These are phyloP conservation scores for Malurus splendens DNA, from an alignment of 2,797 vertebrate species.

Conservation along the genomic window DNA sequence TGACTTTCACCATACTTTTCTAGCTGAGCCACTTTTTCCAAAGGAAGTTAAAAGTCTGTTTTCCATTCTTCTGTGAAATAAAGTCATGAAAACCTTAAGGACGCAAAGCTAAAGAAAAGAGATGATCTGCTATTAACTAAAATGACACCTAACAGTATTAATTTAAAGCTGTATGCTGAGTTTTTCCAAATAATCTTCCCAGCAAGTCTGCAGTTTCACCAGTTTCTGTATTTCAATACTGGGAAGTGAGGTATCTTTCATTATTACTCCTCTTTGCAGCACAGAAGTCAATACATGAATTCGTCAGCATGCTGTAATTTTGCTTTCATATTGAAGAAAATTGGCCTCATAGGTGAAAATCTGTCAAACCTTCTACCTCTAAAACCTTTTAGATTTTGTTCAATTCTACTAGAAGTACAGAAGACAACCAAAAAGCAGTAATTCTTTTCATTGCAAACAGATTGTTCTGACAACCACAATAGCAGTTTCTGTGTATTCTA, in stretches of 20 bases:
- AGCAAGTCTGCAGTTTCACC: background rate
- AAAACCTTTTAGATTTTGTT: background rate
- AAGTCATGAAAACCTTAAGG: background rate
- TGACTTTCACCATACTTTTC: background rate
- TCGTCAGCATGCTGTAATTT: background rate
- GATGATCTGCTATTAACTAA: background rate
- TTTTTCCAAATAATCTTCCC: background rate
- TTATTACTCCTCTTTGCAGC: background rate
- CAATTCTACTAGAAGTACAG: background rate
- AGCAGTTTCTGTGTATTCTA: constrained; percentile 8
- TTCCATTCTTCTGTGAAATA: background rate
- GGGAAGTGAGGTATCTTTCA: background rate
- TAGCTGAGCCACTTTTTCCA: background rate
- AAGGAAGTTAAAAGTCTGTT: background rate
- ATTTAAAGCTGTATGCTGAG: background rate
- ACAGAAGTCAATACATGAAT: background rate
- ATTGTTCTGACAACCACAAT: constrained; percentile 4
- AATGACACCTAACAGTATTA: background rate
- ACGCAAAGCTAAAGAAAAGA: background rate
- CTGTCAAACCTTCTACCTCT: background rate
- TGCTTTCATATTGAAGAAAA: background rate
- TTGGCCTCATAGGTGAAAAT: background rate
- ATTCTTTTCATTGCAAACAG: background rate
- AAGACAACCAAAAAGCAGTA: background rate
- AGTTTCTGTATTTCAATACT: background rate